Base-by-base conservation (phyloP, 2,888 invertebrate species). In the Clepsis dumicolana region DNA sequence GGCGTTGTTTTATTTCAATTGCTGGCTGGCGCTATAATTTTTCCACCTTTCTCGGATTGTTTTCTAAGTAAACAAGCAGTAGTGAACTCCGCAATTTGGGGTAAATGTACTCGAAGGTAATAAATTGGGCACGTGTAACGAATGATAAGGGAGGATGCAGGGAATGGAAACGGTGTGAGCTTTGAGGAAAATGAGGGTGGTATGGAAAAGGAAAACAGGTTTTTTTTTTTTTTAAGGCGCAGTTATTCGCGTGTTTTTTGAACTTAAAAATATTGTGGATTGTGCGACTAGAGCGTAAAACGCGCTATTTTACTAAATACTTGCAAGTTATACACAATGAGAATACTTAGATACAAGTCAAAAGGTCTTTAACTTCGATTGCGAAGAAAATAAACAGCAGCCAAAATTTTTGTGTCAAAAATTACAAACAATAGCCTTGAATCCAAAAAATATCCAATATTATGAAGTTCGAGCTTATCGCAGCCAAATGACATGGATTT, bases 51-150 rank as follows among this genome's bases (percentile, higher is more conserved):
- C 16, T 18, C 38, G 66, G 21, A 67, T 67, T 67, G 50, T 67
- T 67, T 67, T 38, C 56, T 50, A 57, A 67, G 67, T 62, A 67
- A 67, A 62, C 62, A 63, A 67, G 67, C 62, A 27, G 63, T 67
- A 56, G 67, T 27, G 56, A 61, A 54, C 61, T 50, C 16, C n/a
- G 29, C 62, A 63, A 63, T 63, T 67, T 67, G 67, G 12, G 67
- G 62, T 35, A n/a, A 48, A 62, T 62, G 27, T 57, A 27, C 10
- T 56, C 48, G 29, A 10, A 24, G 52, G 57, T 63, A 29, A 63
- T 62, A 67, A 62, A 67, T 67, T 38, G 56, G n/a, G 50, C 27
- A 62, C 67, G 67, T 62, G 67, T 56, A 16, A 38, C 10, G 62
- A 67, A 67, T 67, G 67, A 50, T 62, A 62, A 67, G 67, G 50